phyloP scores from a whole-genome alignment of 2,888 invertebrate species.

The Acrobasis consociella region DNA sequence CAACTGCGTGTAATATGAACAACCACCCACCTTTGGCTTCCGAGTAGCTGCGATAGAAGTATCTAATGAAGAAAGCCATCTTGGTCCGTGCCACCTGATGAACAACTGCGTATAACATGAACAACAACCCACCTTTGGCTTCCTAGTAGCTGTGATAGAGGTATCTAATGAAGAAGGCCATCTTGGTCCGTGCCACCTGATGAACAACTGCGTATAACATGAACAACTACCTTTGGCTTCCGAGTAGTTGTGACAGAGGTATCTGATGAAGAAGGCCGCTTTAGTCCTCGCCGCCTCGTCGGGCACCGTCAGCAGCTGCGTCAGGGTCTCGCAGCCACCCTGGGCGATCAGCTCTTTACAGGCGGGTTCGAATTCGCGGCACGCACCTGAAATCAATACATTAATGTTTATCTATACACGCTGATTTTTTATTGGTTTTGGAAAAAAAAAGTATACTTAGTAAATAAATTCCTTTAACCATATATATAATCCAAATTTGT shows the following conservation, averaged over 20 bases:
- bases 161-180: conserved; percentile 86
- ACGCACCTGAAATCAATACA: conserved; percentile 75
- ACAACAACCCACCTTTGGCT: conserved; percentile 74
- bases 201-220: conserved; percentile 75
- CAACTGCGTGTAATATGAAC: too few relatives aligned
- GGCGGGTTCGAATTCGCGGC: conserved; percentile 84
- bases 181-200: conserved; percentile 85
- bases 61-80: conserved; percentile 87
- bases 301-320: conserved; percentile 81
- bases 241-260: conserved; percentile 79
- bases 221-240: conserved; percentile 78
- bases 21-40: conserved; percentile 77
- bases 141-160: conserved; percentile 79
- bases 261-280: conserved; percentile 87
- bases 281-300: conserved; percentile 86
- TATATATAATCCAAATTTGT: too few relatives aligned
- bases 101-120: conserved; percentile 73
- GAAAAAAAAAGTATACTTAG: too few relatives aligned
- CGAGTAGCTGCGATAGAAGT: conserved; percentile 79
- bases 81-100: conserved; percentile 85
- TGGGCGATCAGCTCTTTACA: conserved; percentile 83
- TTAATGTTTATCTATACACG: too few relatives aligned
- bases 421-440: too few relatives aligned
- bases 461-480: too few relatives aligned
- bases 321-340: conserved; percentile 86